These are phyloP conservation scores for Drosophila trapezifrons DNA, from an alignment of 1,140 invertebrate genomes.

Conservation along the genomic window DNA sequence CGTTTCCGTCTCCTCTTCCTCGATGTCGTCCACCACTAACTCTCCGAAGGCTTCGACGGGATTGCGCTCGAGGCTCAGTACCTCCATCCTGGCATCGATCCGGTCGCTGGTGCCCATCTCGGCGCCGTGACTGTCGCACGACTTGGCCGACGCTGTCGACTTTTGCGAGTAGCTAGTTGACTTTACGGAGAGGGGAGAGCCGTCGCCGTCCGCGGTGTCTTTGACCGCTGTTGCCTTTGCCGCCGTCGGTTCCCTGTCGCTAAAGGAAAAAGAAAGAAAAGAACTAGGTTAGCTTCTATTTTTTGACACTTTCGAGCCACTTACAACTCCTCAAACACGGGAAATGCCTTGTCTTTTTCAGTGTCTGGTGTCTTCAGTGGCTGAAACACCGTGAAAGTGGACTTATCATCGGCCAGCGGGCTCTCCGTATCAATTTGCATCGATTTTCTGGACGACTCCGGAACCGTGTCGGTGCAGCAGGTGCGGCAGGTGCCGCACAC, in stretches of 20 bases:
- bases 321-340: conserved; percentile 36
- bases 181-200: conserved; percentile 66
- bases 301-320: neutral
- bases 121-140: conserved; percentile 19
- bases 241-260: neutral
- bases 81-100: neutral
- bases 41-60: conserved; percentile 48
- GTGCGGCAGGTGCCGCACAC: conserved; percentile 14
- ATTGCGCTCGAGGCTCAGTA: conserved; percentile 14
- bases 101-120: neutral
- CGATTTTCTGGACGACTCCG: conserved; percentile 54
- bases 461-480: conserved; percentile 36
- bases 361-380: conserved; percentile 6
- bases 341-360: conserved; percentile 22
- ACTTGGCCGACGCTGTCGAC: conserved; percentile 77
- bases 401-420: conserved; percentile 31
- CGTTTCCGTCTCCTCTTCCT: conserved; percentile 20
- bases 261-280: neutral
- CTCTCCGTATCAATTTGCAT: conserved; percentile 53
- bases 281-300: neutral
- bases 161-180: conserved; percentile 77
- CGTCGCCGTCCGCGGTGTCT: conserved; percentile 22
- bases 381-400: conserved; percentile 36
- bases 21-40: conserved; percentile 52
- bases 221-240: neutral